phyloP scores from a whole-genome alignment of 2,888 invertebrate genomes.

The Notodromas monacha region DNA sequence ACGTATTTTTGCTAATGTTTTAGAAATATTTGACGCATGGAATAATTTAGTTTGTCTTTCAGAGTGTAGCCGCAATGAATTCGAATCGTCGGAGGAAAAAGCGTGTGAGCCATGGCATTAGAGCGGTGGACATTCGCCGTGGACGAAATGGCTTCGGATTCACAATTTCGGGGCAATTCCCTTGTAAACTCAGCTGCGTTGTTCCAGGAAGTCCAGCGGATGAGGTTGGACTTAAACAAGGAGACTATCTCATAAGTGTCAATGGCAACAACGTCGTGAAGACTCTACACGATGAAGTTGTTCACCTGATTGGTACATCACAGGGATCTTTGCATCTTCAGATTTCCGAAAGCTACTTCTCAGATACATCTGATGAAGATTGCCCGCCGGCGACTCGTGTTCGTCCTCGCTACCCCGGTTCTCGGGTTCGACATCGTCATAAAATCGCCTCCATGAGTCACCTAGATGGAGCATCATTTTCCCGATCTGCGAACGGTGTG shows the following conservation, averaged over 20 bases:
- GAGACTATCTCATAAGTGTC: constrained; percentile 66
- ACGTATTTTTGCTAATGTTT: too few relatives aligned
- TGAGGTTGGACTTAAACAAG: constrained; percentile 53
- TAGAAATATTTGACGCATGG: too few relatives aligned
- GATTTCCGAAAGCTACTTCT: constrained; percentile 54
- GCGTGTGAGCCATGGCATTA: constrained; percentile 34
- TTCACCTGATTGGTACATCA: constrained; percentile 54
- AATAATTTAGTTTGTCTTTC: too few relatives aligned
- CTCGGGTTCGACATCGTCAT: not conserved
- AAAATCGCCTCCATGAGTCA: not conserved
- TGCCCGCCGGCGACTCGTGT: constrained; percentile 13
- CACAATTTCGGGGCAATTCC: constrained; percentile 82
- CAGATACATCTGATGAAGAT: constrained; percentile 44
- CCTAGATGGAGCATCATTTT: not conserved
- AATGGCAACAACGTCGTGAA: constrained; percentile 70
- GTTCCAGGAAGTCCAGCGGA: constrained; percentile 66
- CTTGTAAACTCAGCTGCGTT: constrained; percentile 74
- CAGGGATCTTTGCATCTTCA: constrained; percentile 47
- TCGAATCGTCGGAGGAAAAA: constrained; percentile 22
- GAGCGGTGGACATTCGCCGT: constrained; percentile 48
- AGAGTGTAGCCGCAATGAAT: too few relatives aligned
- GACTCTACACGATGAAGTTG: constrained; percentile 69
- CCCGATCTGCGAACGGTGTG: not conserved
- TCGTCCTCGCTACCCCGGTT: constrained; percentile 13
- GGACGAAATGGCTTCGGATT: constrained; percentile 82